Conservation (phyloP, 2,888 invertebrate genomes). For the Erebia ligea region DNA sequence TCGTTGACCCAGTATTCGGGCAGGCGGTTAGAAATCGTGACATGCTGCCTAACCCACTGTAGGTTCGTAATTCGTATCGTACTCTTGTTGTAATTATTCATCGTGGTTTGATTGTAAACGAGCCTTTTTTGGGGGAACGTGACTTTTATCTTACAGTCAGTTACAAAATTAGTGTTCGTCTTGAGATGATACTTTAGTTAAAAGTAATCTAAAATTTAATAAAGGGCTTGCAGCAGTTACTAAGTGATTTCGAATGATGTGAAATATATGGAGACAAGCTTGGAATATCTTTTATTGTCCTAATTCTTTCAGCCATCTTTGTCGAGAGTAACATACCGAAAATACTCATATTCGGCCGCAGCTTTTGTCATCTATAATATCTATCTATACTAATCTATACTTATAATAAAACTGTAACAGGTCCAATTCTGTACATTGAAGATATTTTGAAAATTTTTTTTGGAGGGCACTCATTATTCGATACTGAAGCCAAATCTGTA, state of each 20-base stretch:
- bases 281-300: too few species aligned
- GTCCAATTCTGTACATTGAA: too few species aligned
- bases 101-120: constrained; percentile 34
- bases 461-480: too few species aligned
- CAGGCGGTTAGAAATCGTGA: constrained; percentile 55
- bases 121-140: constrained; percentile 36
- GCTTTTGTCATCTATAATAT: too few species aligned
- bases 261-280: not conserved
- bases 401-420: too few species aligned
- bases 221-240: not conserved
- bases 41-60: constrained; percentile 51
- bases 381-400: too few species aligned
- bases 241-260: not conserved
- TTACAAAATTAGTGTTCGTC: constrained; percentile 31
- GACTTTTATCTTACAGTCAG: constrained; percentile 23
- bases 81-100: constrained; percentile 39
- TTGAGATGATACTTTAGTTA: not conserved
- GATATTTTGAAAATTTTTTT: too few species aligned
- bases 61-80: constrained; percentile 41
- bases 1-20: constrained; percentile 62
- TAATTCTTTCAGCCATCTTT: too few species aligned
- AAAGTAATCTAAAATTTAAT: not conserved
- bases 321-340: too few species aligned
- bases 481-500: too few species aligned
- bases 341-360: too few species aligned